Conservation (phyloP, 2,113 vertebrate species). For the Taurulus bubalis region DNA sequence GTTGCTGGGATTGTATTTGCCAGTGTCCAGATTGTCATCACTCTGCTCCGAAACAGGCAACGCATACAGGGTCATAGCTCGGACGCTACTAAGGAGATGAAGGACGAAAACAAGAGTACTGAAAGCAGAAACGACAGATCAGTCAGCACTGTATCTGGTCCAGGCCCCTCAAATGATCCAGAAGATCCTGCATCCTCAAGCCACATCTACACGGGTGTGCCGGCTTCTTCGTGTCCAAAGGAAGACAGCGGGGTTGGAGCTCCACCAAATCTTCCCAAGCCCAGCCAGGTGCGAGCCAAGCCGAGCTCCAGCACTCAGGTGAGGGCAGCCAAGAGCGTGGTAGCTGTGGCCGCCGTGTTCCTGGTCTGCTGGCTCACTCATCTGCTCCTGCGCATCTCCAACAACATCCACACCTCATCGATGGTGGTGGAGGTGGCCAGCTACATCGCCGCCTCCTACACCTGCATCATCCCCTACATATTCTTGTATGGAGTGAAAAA, state of each 20-base stretch:
- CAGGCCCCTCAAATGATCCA: constrained; percentile 6
- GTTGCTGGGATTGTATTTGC: constrained; percentile 71
- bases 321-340: constrained; percentile 83
- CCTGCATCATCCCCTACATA: constrained; percentile 82
- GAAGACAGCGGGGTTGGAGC: background rate
- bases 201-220: constrained; percentile 1
- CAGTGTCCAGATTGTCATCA: constrained; percentile 77
- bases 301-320: constrained; percentile 59
- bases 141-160: background rate
- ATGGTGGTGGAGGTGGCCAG: constrained; percentile 75
- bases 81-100: constrained; percentile 3
- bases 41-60: constrained; percentile 70
- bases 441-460: constrained; percentile 80
- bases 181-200: background rate
- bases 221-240: background rate
- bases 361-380: constrained; percentile 84
- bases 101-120: background rate
- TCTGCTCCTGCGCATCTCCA: constrained; percentile 77
- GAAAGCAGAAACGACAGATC: background rate
- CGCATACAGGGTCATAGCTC: constrained; percentile 58
- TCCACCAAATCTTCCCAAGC: constrained; percentile 10
- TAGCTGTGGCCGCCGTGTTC: constrained; percentile 81
- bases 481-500: constrained; percentile 82
- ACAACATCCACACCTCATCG: constrained; percentile 67
- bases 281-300: constrained; percentile 49